phyloP scores from a whole-genome alignment of 2,113 vertebrate species.

The Perca fluviatilis region DNA sequence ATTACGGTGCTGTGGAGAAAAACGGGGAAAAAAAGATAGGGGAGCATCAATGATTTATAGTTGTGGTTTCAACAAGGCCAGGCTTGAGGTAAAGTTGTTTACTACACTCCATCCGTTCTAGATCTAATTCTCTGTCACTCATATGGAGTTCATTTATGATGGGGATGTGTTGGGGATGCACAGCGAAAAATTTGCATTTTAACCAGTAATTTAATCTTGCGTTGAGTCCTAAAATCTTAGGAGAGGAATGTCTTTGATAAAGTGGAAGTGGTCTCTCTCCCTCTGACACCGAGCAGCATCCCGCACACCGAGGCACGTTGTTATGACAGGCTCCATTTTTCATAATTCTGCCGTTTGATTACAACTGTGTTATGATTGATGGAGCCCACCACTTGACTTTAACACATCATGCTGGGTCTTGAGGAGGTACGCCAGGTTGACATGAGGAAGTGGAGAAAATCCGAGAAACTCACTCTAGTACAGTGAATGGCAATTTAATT shows the following conservation, averaged over 20 bases:
- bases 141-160: slow-evolving; percentile 26
- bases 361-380: slow-evolving; percentile 80
- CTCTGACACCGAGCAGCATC: slow-evolving; percentile 70
- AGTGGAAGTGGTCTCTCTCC: slow-evolving; percentile 62
- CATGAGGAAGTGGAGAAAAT: slow-evolving; percentile 44
- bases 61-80: slow-evolving; percentile 49
- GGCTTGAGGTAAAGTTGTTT: slow-evolving; percentile 58
- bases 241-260: slow-evolving; percentile 55
- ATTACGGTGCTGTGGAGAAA: slow-evolving; percentile 49
- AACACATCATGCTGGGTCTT: slow-evolving; percentile 41
- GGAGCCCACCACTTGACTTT: slow-evolving; percentile 69
- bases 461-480: neutral
- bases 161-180: slow-evolving; percentile 19
- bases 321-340: slow-evolving; percentile 84
- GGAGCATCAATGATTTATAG: slow-evolving; percentile 66
- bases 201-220: slow-evolving; percentile 61
- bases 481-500: neutral
- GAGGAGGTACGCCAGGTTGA: slow-evolving; percentile 45
- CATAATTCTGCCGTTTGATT: slow-evolving; percentile 83
- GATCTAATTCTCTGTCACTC: slow-evolving; percentile 54
- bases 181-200: slow-evolving; percentile 59
- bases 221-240: slow-evolving; percentile 40
- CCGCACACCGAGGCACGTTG: slow-evolving; percentile 49
- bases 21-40: neutral
- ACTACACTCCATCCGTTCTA: slow-evolving; percentile 32